phyloP scores from a whole-genome alignment of 2,888 invertebrate species.

The Baronia brevicornis region DNA sequence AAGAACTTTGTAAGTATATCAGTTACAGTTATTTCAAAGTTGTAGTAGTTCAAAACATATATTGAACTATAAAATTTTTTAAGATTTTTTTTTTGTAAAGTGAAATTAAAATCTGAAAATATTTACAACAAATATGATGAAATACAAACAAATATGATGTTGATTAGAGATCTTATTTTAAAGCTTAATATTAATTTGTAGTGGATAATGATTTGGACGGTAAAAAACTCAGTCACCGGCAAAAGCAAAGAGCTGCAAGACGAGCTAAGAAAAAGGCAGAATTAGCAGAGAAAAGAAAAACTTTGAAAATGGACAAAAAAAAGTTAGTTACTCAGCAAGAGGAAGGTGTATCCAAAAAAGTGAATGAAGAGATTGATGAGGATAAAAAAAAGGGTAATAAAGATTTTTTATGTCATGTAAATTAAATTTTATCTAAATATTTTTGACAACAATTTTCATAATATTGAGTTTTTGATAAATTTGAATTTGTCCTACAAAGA shows the following conservation, averaged over 20 bases:
- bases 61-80: background rate
- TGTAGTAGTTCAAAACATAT: background rate
- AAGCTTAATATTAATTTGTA: slow-evolving; percentile 27
- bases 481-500: no score
- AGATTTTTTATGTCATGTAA: slow-evolving; percentile 5
- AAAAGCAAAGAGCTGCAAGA: slow-evolving; percentile 80
- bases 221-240: slow-evolving; percentile 80
- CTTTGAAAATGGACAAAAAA: slow-evolving; percentile 54
- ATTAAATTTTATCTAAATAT: no score
- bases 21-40: slow-evolving; percentile 1
- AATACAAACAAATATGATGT: no score
- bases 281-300: slow-evolving; percentile 55
- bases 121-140: no score
- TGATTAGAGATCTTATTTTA: no score
- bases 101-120: no score
- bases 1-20: slow-evolving; percentile 59
- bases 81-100: background rate
- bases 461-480: no score
- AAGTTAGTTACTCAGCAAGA: slow-evolving; percentile 41
- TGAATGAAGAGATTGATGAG: slow-evolving; percentile 46
- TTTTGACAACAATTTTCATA: no score
- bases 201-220: slow-evolving; percentile 68
- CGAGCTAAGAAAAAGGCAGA: slow-evolving; percentile 73
- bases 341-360: slow-evolving; percentile 33
- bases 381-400: slow-evolving; percentile 10